phyloP scores from a whole-genome alignment of 1,140 invertebrate species.

The Orius insidiosus region DNA sequence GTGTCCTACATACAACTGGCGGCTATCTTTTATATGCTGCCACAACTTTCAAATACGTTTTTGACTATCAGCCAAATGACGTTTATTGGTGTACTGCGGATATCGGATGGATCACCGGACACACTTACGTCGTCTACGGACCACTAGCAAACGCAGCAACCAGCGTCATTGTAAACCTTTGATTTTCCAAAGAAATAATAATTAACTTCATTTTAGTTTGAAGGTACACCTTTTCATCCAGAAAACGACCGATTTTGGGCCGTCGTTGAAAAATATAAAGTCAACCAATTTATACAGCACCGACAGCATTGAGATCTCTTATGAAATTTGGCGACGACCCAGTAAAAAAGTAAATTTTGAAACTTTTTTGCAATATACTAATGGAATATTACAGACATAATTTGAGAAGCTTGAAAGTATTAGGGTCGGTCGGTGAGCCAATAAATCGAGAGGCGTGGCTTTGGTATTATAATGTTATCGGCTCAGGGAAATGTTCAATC shows the following conservation, averaged over 20 bases:
- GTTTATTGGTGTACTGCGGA: constrained; percentile 99
- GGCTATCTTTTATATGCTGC: constrained; percentile 86
- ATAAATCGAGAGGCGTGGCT: constrained; percentile 97
- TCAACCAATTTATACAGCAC: constrained; percentile 93
- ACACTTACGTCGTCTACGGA: constrained; percentile 84
- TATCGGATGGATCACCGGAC: constrained; percentile 92
- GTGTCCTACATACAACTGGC: constrained; percentile 82
- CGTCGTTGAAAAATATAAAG: constrained; percentile 84
- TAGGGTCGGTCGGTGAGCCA: constrained; percentile 92
- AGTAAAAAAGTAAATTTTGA: constrained; percentile 36
- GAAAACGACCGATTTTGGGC: constrained; percentile 83
- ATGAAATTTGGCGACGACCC: constrained; percentile 81
- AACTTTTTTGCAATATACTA: neutral
- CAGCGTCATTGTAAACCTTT: constrained; percentile 63
- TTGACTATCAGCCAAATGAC: constrained; percentile 82
- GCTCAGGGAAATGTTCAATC: constrained; percentile 66
- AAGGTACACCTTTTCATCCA: constrained; percentile 86
- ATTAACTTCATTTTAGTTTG: constrained; percentile 50
- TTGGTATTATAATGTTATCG: constrained; percentile 86
- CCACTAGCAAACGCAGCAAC: constrained; percentile 87
- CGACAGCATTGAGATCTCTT: constrained; percentile 87
- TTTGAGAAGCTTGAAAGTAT: constrained; percentile 44
- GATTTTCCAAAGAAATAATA: neutral
- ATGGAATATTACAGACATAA: constrained; percentile 25
- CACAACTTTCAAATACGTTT: constrained; percentile 84